Base-by-base conservation (phyloP, 2,113 vertebrate species). In the Epinephelus lanceolatus region DNA sequence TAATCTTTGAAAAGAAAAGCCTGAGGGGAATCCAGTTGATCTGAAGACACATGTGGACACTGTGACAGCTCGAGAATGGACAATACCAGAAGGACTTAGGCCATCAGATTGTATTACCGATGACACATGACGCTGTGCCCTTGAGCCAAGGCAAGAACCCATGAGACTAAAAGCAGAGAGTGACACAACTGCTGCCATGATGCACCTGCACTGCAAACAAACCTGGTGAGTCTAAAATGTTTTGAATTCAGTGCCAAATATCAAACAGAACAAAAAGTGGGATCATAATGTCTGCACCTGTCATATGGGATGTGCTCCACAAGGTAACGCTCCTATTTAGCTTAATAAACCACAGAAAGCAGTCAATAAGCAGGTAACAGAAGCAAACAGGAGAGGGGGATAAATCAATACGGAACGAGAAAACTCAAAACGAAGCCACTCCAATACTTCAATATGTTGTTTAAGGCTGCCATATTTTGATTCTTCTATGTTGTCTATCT, bases 41-140 rank as follows among this genome's bases (percentile, higher is more conserved):
- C 71, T 80, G 72, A 89, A 84, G 71, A 78, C 30, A 42, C 87
- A 87, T 84, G n/a, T 72, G 83, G 74, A 87, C 51, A 86, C 78
- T 76, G 51, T 86, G 83, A 87, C 83, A 85, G 59, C 60, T 75
- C 69, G 30, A 78, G 49, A 78, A 78, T 53, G 83, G 80, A 81
- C 83, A 73, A 66, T 52, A 80, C 73, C 85, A 87, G 70, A 37
- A 72, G 82, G 78, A 86, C 14, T 33, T 70, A 27, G 47, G 52
- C 37, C 72, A 72, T 91, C 78, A 87, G 74, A 89, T 74, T 57
- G 59, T 17, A 86, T 93, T 79, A 82, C 27, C 11, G 17, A 53
- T 89, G 86, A 78, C 61, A 83, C 61, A 67, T 51, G 76, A 89
- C 81, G 69, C 74, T 33, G 56, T 49, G 74, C 42, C 70, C 76